Evolutionary conservation across 1,140 invertebrate species (phyloP), one percentile per base, ranked within the genome.

Genomic region (Hyposmocoma kahamanoa): DNA sequence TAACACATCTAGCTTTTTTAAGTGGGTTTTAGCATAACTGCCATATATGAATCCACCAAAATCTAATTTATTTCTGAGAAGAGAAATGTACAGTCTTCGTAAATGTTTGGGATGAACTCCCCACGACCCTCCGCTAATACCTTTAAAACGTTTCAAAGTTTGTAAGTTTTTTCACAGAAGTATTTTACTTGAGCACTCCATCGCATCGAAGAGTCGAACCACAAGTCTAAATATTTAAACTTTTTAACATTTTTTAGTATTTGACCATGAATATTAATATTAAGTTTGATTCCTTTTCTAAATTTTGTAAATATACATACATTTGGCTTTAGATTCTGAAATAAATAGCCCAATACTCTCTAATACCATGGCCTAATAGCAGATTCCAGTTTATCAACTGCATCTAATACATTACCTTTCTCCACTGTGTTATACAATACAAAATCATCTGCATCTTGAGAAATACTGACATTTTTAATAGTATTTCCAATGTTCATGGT

Each of bases 61-160:
- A 19, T 34, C 26, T 9, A 46, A 22, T 10, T 30, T 1, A 34
- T 30, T 34, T 11, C 43, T 15, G 2, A 45, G 2, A 3, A 45
- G 17, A 32, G 24, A 30, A n/a, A 34, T 46, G 36, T 47, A 47
- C 5, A 47, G 30, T 9, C 44, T 15, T n/a, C 44, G 6, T 4
- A 47, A 21, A 24, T 47, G 30, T 34, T 34, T 47, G 3, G 44
- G 44, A n/a, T 47, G 44, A 36, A 47, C 28, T 22, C 44, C 44
- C 46, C 46, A 47, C 3, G 32, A 38, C 11, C 6, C 1, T n/a
- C 46, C 46, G 34, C 46, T 17, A 47, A 20, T 13, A 39, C 46
- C n/a, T 47, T 38, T 4, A 47, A 19, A 18, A 47, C 39, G 19
- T 47, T 39, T n/a, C 38, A 4, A 24, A 18, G 11, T 15, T 47